Evolutionary conservation across 2,888 invertebrate species (phyloP).

Genomic region (Oligia fasciuncula): DNA sequence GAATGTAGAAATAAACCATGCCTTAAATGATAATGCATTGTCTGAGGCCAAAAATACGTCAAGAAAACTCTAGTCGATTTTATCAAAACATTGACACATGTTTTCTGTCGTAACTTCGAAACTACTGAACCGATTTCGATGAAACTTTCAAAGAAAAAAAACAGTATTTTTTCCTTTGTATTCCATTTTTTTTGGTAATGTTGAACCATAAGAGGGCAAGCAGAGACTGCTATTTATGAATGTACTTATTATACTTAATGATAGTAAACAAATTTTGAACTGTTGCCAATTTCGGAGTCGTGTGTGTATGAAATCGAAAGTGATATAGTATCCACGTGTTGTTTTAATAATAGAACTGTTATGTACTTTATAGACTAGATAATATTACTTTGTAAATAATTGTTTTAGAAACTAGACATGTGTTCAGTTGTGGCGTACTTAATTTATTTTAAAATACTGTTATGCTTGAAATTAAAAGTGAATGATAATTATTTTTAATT

Average conservation of each 20-base stretch:
- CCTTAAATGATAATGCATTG: background rate
- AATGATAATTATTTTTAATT: background rate
- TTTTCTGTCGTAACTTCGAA: constrained; percentile 6
- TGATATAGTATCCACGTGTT: constrained; percentile 51
- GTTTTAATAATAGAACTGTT: constrained; percentile 21
- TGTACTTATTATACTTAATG: background rate
- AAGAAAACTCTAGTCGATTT: background rate
- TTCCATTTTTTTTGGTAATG: background rate
- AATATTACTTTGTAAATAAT: constrained; percentile 12
- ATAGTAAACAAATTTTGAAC: constrained; percentile 28
- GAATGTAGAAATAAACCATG: background rate
- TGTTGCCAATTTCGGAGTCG: constrained; percentile 31
- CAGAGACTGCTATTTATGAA: background rate
- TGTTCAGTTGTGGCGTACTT: constrained; percentile 8
- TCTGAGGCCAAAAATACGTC: background rate
- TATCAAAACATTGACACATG: constrained; percentile 36
- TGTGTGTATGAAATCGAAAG: constrained; percentile 49
- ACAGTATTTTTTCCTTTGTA: no score
- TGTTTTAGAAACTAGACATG: constrained; percentile 23
- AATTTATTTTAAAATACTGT: constrained; percentile 13
- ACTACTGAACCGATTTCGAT: constrained; percentile 25
- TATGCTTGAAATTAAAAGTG: background rate
- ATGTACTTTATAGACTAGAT: background rate
- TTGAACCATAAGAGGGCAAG: background rate
- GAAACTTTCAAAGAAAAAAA: constrained; percentile 7